These are phyloP conservation scores for Falco columbarius DNA, from an alignment of 2,797 vertebrate genomes.

Conservation along the genomic window DNA sequence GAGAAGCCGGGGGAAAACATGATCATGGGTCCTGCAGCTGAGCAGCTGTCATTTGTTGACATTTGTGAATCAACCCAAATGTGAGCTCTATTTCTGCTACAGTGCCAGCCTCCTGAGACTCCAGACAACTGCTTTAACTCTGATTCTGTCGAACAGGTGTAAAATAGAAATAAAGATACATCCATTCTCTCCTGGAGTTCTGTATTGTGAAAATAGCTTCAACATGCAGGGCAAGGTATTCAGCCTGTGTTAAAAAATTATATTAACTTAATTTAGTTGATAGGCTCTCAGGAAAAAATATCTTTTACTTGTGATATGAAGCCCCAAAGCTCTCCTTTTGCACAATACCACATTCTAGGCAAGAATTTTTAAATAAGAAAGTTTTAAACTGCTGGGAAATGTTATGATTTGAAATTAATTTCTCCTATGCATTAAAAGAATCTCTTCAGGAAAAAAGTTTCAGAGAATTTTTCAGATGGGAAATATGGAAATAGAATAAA, in stretches of 20 bases:
- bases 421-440: not conserved
- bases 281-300: not conserved
- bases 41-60: constrained; percentile 14
- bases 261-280: not conserved
- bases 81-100: not conserved
- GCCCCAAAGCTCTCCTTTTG: not conserved
- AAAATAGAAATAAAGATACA: not conserved
- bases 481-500: not conserved
- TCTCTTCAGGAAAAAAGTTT: not conserved
- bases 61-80: not conserved
- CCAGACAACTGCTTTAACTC: not conserved
- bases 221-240: not conserved
- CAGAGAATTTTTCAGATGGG: not conserved
- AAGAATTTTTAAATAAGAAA: not conserved
- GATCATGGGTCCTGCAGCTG: not conserved
- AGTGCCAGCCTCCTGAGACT: not conserved
- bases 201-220: not conserved
- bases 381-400: not conserved
- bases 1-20: not conserved
- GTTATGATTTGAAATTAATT: not conserved
- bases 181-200: not conserved
- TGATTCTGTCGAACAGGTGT: not conserved
- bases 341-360: not conserved
- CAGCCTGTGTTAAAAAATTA: not conserved
- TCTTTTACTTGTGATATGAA: not conserved